Conservation (phyloP, 2,888 invertebrate species). For the Napeogenes sylphis region DNA sequence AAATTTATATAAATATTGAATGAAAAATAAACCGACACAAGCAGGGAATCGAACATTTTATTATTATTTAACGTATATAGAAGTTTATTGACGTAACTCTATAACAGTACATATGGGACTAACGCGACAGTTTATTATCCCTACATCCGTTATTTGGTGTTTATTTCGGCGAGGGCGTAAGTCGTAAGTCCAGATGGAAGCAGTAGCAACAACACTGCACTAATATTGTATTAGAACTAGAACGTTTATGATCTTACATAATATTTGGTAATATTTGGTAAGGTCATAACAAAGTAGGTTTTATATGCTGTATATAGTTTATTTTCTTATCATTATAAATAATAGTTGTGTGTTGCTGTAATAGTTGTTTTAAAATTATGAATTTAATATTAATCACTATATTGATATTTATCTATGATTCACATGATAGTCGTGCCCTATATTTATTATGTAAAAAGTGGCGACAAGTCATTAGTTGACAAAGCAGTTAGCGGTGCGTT, state of each 20-base stretch:
- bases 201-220: slow-evolving; percentile 4
- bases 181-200: slow-evolving; percentile 19
- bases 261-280: too few relatives aligned
- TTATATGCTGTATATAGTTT: too few relatives aligned
- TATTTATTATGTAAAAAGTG: slow-evolving; percentile 23
- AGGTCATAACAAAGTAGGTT: too few relatives aligned
- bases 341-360: too few relatives aligned
- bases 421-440: slow-evolving; percentile 12
- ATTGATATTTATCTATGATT: background rate
- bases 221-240: background rate
- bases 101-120: slow-evolving; percentile 22
- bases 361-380: too few relatives aligned
- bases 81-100: slow-evolving; percentile 8
- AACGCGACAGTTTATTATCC: slow-evolving; percentile 39
- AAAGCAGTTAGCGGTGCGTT: slow-evolving; percentile 62
- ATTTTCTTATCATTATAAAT: too few relatives aligned
- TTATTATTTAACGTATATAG: too few relatives aligned
- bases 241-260: too few relatives aligned
- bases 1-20: too few relatives aligned
- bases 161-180: slow-evolving; percentile 37
- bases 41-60: too few relatives aligned
- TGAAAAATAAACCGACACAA: too few relatives aligned
- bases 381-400: background rate
- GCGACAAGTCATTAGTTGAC: slow-evolving; percentile 57
- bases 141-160: slow-evolving; percentile 54